Percentiles rank a stretch among this genome's conserved stretches.
Evolutionary conservation across 92 coral and sea anemone species (phyloP).

Genomic region (Montipora capitata): DNA sequence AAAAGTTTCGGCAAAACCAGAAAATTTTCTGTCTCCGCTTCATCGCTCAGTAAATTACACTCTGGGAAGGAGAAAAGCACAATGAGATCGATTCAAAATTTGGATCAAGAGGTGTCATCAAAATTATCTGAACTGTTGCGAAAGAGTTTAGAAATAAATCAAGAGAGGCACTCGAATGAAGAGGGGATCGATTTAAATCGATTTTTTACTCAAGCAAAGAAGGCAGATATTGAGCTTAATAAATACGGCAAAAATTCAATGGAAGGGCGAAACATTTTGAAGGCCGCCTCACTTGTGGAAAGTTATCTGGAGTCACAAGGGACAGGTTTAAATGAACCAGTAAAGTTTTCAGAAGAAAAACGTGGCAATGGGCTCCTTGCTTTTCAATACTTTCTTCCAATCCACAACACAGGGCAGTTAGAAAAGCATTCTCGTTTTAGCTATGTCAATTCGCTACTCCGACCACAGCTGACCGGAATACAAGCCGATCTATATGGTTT

Average conservation of each 20-base stretch:
- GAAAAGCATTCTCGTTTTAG: slow-evolving; percentile 19
- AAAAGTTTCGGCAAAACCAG: too few species aligned
- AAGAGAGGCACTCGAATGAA: not conserved
- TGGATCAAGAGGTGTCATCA: not conserved
- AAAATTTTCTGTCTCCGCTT: not conserved
- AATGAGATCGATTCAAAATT: not conserved
- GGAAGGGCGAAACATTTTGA: slow-evolving; percentile 29
- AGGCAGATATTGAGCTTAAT: not conserved
- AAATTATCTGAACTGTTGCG: not conserved
- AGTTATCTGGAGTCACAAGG: slow-evolving; percentile 6
- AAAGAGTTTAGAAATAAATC: not conserved
- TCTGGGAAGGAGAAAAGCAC: not conserved
- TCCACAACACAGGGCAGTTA: not conserved
- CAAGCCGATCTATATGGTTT: slow-evolving; percentile 25
- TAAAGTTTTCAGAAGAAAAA: not conserved
- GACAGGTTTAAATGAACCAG: not conserved
- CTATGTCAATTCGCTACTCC: slow-evolving; percentile 29
- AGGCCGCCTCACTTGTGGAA: slow-evolving; percentile 28
- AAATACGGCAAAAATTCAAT: not conserved
- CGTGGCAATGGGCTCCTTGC: not conserved
- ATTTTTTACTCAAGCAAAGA: not conserved
- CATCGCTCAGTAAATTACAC: not conserved
- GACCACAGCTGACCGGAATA: slow-evolving; percentile 35
- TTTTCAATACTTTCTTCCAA: slow-evolving; percentile 6
- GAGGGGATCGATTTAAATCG: not conserved